These are phyloP conservation scores for Sisyra nigra DNA, from an alignment of 2,888 invertebrate species.

Conservation along the genomic window DNA sequence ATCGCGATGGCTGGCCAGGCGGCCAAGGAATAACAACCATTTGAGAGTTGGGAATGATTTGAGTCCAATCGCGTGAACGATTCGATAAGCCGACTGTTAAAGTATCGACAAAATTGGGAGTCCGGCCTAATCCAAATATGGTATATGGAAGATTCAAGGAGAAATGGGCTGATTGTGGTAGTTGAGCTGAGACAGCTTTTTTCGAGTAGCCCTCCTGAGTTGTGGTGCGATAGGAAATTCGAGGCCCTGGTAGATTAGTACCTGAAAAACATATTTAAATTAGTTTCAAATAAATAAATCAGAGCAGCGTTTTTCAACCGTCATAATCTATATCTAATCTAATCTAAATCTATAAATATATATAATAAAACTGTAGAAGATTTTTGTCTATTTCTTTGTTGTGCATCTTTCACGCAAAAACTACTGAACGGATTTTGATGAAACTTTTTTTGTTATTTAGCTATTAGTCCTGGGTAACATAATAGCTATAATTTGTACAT, in stretches of 20 bases:
- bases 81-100: slow-evolving; percentile 66
- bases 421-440: too few relatives aligned
- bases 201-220: slow-evolving; percentile 74
- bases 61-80: slow-evolving; percentile 61
- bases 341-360: too few relatives aligned
- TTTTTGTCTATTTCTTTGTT: too few relatives aligned
- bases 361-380: too few relatives aligned
- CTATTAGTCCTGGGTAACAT: too few relatives aligned
- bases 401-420: too few relatives aligned
- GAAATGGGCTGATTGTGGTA: slow-evolving; percentile 84
- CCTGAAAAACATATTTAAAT: slow-evolving; percentile 26
- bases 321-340: too few relatives aligned
- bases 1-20: slow-evolving; percentile 53
- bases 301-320: too few relatives aligned
- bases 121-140: slow-evolving; percentile 92
- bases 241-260: slow-evolving; percentile 84
- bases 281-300: too few relatives aligned
- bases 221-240: slow-evolving; percentile 71
- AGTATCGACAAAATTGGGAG: slow-evolving; percentile 92
- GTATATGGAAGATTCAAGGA: slow-evolving; percentile 89
- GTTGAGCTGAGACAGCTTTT: slow-evolving; percentile 69
- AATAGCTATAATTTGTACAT: too few relatives aligned
- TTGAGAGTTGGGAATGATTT: slow-evolving; percentile 95
- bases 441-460: too few relatives aligned
- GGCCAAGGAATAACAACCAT: slow-evolving; percentile 89